Base-by-base conservation (phyloP, 1,140 invertebrate species). In the Drosophila pachea region DNA sequence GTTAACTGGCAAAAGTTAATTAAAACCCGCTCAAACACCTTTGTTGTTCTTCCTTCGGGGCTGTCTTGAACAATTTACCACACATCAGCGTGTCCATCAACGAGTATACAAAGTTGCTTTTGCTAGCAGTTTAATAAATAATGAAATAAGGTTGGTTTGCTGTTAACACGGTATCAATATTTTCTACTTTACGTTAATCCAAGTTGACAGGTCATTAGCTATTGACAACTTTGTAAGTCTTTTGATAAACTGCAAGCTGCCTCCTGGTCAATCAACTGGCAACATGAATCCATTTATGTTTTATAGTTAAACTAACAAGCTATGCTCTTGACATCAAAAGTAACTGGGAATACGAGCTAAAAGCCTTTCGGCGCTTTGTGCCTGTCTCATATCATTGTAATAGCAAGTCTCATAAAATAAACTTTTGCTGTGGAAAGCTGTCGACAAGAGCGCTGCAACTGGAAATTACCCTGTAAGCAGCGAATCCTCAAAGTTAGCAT, bases 1-100 rank as follows among this genome's bases (percentile, higher is more conserved):
- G 45, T 50, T 66, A 43, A 48, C 16, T 36, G 55, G 43, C 58
- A 50, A 68, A 66, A 56, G 55, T 72, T 84, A 79, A 84, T 84
- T 76, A 79, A 79, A 76, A 79, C 79, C 64, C 45, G 61, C 48
- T 60, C 68, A 74, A 55, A 43, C 6, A 16, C 58, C 59, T 73
- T 62, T 67, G 45, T 56, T 31, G 16, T 43, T 35, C 48, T 55
- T 49, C 33, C 48, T 55, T 48, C 52, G 38, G 68, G 42, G 42
- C 56, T 54, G 45, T 35, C 32, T 31, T 42, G 11, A 12, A 29
- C 14, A n/a, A 7, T 11, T 11, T 12, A 12, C 14, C 32, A 31
- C 31, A 11, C 14, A 22, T 55, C 60, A 33, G 29, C 42, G 38
- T 45, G 42, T 43, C 52, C 47, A 52, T 58, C 42, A 42, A 16